Conservation (phyloP, 23 tunicate genomes). For the Trididemnum nubilum region DNA sequence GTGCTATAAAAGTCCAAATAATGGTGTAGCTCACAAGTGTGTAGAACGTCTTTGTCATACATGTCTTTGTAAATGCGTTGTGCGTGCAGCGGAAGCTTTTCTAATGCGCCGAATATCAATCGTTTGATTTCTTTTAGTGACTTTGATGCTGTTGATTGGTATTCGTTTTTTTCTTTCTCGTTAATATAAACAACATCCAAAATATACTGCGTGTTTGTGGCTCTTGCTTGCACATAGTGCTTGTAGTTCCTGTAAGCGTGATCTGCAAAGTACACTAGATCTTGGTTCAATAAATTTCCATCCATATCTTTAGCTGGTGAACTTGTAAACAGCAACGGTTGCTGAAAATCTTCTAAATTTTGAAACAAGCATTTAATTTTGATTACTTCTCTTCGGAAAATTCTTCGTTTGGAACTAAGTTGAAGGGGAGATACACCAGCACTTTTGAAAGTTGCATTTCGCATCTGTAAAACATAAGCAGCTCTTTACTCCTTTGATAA, state of each 20-base stretch:
- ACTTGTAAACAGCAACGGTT: too few relatives aligned
- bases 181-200: background rate
- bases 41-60: too few relatives aligned
- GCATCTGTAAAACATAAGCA: background rate
- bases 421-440: background rate
- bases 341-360: background rate
- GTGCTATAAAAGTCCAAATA: too few relatives aligned
- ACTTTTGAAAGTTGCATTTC: background rate
- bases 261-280: background rate
- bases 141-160: background rate
- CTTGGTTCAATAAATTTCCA: background rate
- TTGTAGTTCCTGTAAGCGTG: background rate
- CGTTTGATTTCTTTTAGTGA: background rate
- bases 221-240: background rate
- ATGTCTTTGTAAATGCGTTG: too few relatives aligned
- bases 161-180: background rate
- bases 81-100: background rate
- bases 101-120: background rate
- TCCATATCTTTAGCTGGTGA: background rate
- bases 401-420: too few relatives aligned
- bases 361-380: background rate
- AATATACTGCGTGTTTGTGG: background rate
- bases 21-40: too few relatives aligned
- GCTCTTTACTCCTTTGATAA: background rate
- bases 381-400: too few relatives aligned